A percentile compares a stretch with the other conserved stretches of the same genome.
Evolutionary conservation across 2,888 invertebrate species (phyloP).

Genomic region (Diaprepes abbreviatus): DNA sequence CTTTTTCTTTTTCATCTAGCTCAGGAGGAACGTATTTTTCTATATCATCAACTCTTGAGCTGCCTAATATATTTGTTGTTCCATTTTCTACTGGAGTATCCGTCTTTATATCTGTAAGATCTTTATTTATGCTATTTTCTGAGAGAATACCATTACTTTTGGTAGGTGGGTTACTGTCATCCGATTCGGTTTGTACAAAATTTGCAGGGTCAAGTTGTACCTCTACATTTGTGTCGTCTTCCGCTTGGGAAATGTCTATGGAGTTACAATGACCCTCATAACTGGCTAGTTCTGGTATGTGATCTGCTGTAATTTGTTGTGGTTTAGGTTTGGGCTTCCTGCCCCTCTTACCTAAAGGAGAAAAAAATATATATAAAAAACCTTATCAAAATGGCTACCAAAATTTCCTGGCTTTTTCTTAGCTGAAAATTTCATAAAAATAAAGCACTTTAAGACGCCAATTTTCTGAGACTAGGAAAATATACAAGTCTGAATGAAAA

Average conservation of each 20-base stretch:
- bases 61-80: not conserved
- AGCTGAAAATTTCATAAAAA: too few species aligned
- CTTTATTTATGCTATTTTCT: slow-evolving; percentile 18
- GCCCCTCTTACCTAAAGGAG: slow-evolving; percentile 38
- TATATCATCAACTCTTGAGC: slow-evolving; percentile 28
- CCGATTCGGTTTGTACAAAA: slow-evolving; percentile 36
- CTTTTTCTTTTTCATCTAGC: slow-evolving; percentile 45
- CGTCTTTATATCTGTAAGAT: not conserved
- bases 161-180: slow-evolving; percentile 19
- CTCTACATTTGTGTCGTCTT: slow-evolving; percentile 40
- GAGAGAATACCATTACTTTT: slow-evolving; percentile 29
- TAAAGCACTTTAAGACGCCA: too few species aligned
- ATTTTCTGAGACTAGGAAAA: too few species aligned
- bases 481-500: too few species aligned
- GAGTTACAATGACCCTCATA: not conserved
- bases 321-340: slow-evolving; percentile 31
- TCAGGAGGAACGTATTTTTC: slow-evolving; percentile 44
- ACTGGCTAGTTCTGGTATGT: not conserved
- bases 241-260: not conserved
- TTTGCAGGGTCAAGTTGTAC: slow-evolving; percentile 44
- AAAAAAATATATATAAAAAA: too few species aligned
- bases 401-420: too few species aligned
- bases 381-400: too few species aligned
- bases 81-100: slow-evolving; percentile 18
- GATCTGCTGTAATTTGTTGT: not conserved